Evolutionary conservation across 2,888 invertebrate species (phyloP).

Genomic region (Omphaloscelis lunosa): DNA sequence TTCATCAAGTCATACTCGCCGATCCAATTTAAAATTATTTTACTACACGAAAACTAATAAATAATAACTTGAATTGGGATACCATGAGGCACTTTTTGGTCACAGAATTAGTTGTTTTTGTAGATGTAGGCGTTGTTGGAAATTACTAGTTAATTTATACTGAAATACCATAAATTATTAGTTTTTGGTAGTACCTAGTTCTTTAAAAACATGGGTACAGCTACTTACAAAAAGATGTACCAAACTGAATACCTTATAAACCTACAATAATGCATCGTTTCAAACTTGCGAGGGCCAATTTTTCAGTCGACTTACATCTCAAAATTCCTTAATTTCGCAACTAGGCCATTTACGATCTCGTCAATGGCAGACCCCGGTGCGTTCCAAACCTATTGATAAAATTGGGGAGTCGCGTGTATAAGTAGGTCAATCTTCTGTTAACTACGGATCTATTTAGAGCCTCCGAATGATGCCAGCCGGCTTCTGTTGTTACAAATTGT

Average conservation of each 20-base stretch:
- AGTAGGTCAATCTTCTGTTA: slow-evolving; percentile 59
- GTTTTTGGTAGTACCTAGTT: background rate
- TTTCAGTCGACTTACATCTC: background rate
- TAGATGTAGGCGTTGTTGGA: background rate
- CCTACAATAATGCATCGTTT: background rate
- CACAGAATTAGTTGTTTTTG: background rate
- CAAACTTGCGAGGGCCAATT: background rate
- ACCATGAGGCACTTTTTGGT: background rate
- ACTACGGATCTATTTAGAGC: slow-evolving; percentile 46
- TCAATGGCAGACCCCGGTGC: slow-evolving; percentile 13
- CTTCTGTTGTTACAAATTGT: slow-evolving; percentile 42
- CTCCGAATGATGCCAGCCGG: slow-evolving; percentile 33
- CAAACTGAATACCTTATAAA: background rate
- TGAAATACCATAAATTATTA: background rate
- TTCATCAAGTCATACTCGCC: background rate
- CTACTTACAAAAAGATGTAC: background rate
- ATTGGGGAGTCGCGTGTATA: slow-evolving; percentile 45
- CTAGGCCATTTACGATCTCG: background rate
- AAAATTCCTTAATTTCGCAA: slow-evolving; percentile 2
- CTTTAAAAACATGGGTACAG: background rate
- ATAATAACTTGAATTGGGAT: background rate
- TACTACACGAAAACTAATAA: background rate
- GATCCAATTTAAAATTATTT: background rate
- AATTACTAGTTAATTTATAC: background rate
- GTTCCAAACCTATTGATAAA: slow-evolving; percentile 40